Evolutionary conservation across 1,140 invertebrate genomes (phyloP).

Genomic region (Cyclina sinensis): DNA sequence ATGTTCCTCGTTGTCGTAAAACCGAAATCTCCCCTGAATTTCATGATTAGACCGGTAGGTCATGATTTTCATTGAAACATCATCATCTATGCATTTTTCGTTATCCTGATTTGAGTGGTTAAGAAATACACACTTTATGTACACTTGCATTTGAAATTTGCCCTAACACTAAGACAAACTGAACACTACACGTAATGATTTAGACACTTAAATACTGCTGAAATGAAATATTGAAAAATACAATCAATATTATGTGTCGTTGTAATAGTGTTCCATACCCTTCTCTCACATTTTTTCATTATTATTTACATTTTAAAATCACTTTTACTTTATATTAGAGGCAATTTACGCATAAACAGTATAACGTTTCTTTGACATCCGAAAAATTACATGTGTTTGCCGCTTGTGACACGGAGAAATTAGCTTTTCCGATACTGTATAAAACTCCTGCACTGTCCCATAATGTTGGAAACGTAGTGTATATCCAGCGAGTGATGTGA

Average conservation of each 20-base stretch:
- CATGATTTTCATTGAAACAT: constrained; percentile 55
- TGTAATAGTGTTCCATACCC: too few relatives aligned
- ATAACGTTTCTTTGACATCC: too few relatives aligned
- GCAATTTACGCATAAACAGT: too few relatives aligned
- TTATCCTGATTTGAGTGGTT: neutral
- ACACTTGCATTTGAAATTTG: constrained; percentile 26
- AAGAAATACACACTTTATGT: constrained; percentile 43
- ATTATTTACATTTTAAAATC: too few relatives aligned
- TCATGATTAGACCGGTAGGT: constrained; percentile 52
- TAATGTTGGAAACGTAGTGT: neutral
- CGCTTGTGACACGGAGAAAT: neutral
- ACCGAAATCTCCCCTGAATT: constrained; percentile 62
- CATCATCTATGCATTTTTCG: neutral
- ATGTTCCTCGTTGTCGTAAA: constrained; percentile 63
- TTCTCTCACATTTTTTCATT: too few relatives aligned
- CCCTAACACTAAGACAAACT: too few relatives aligned
- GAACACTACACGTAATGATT: too few relatives aligned
- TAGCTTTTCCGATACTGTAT: neutral
- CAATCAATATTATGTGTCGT: too few relatives aligned
- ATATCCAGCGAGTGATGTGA: neutral
- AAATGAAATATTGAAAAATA: too few relatives aligned
- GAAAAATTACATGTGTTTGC: too few relatives aligned
- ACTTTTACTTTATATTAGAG: too few relatives aligned
- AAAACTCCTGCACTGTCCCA: neutral
- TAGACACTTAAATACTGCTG: too few relatives aligned